phyloP scores from a whole-genome alignment of 37 sponge, comb jelly and placozoan genomes.

The Oopsacas minuta region DNA sequence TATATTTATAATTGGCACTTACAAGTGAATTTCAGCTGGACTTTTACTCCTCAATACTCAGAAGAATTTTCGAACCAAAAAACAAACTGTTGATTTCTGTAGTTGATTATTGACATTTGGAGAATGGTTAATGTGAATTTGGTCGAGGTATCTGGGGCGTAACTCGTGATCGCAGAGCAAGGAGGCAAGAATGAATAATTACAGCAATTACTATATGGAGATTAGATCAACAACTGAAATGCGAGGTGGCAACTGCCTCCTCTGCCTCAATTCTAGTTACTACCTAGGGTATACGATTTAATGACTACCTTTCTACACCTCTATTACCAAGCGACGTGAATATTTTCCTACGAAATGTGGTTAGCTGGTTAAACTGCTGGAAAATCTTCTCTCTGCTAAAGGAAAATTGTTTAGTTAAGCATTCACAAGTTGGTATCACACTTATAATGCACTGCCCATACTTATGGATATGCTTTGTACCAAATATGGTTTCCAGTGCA shows the following conservation, averaged over 20 bases:
- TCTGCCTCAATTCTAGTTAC: too few relatives aligned
- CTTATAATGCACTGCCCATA: background rate
- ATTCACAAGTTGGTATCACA: background rate
- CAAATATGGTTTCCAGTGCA: constrained; percentile 7
- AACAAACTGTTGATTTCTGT: constrained; percentile 17
- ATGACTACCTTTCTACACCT: background rate
- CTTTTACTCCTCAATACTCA: background rate
- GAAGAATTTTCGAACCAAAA: background rate
- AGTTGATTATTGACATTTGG: constrained; percentile 1
- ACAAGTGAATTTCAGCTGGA: background rate
- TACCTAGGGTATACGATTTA: constrained; percentile 14
- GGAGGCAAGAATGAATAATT: too few relatives aligned
- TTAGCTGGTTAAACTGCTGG: constrained; percentile 9
- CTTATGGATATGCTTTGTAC: constrained; percentile 13
- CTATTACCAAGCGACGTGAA: background rate
- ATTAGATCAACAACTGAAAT: too few relatives aligned
- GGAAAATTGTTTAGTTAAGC: background rate
- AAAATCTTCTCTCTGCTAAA: constrained; percentile 12
- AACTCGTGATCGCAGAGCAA: too few relatives aligned
- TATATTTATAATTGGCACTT: background rate
- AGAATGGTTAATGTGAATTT: constrained; percentile 7
- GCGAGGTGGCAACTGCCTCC: too few relatives aligned
- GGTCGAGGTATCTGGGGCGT: too few relatives aligned
- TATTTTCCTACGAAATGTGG: constrained; percentile 5
- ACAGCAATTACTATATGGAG: too few relatives aligned